phyloP scores from a whole-genome alignment of 2,113 vertebrate species.

The Mobula hypostoma region DNA sequence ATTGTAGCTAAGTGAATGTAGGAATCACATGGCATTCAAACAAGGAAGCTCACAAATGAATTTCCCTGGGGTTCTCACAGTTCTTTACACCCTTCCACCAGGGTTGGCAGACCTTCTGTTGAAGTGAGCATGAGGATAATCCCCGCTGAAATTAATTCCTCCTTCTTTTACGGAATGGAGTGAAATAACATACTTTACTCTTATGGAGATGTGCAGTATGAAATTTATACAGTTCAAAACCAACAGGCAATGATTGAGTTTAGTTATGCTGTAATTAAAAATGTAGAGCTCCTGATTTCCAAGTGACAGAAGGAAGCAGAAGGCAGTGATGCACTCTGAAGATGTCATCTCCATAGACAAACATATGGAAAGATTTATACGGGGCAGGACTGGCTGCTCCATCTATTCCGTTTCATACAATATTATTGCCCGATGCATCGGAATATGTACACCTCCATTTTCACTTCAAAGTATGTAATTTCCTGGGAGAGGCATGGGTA shows the following conservation, averaged over 20 bases:
- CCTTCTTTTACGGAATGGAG: background rate
- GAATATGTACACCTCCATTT: background rate
- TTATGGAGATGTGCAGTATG: background rate
- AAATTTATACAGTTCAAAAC: background rate
- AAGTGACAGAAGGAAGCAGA: background rate
- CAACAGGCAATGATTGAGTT: background rate
- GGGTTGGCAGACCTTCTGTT: background rate
- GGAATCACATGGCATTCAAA: background rate
- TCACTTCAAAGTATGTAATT: background rate
- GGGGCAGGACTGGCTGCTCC: background rate
- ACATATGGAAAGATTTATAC: background rate
- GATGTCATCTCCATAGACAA: background rate
- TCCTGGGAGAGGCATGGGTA: background rate
- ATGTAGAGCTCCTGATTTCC: background rate
- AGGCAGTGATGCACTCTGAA: background rate
- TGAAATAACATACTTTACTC: background rate
- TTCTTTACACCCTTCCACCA: background rate
- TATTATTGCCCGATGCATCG: background rate
- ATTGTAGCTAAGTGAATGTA: background rate
- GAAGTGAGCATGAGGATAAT: background rate
- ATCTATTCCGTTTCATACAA: background rate
- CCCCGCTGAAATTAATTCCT: background rate
- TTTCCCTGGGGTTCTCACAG: too few relatives aligned
- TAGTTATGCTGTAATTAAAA: background rate
- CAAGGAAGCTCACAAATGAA: background rate